These are phyloP conservation scores for Axis porcinus DNA, from an alignment of 2,113 vertebrate species.

Conservation along the genomic window DNA sequence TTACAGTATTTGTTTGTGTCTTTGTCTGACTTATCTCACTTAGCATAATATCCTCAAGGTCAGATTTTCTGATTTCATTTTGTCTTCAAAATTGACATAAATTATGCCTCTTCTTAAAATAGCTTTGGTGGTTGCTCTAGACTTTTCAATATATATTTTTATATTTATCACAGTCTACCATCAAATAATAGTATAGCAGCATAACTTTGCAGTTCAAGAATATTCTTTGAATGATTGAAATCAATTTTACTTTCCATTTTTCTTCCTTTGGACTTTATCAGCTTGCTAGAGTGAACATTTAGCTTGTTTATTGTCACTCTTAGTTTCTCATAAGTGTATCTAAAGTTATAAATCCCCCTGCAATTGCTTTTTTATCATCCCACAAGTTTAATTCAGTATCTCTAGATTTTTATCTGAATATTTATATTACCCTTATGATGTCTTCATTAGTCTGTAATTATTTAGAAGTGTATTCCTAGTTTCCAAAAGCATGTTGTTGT, in stretches of 20 bases:
- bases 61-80: background rate
- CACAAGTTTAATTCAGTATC: background rate
- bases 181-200: background rate
- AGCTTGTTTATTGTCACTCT: background rate
- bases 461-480: background rate
- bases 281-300: background rate
- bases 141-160: background rate
- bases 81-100: background rate
- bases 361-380: background rate
- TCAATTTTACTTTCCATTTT: background rate
- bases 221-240: background rate
- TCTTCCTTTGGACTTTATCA: background rate
- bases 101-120: background rate
- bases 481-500: background rate
- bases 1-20: background rate
- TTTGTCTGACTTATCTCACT: background rate
- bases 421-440: background rate
- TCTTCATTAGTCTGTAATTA: background rate
- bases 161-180: background rate
- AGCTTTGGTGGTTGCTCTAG: background rate
- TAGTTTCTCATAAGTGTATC: background rate
- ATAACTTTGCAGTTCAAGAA: background rate
- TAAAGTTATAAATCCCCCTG: background rate
- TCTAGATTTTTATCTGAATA: constrained; percentile 14
- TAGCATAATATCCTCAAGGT: background rate